Evolutionary conservation across 35 echinoderm and acorn worm genomes (phyloP), one percentile per base, ranked within the genome.

Genomic region (Chiridota heheva): DNA sequence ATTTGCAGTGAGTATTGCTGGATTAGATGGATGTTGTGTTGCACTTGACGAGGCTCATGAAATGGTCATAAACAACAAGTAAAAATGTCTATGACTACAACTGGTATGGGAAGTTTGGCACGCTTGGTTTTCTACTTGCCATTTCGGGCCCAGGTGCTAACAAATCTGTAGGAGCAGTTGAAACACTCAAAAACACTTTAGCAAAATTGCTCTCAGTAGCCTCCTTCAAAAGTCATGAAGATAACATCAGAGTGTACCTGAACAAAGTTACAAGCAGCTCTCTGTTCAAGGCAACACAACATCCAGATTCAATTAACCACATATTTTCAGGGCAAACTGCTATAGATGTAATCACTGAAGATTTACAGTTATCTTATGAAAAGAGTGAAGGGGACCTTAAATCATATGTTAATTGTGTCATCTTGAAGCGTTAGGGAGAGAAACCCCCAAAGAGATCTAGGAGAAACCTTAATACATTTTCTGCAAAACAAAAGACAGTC

Each of bases 41-140:
- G 78, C 86, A 1, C 29, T 81, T 44, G 77, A 89, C 76, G 86
- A 89, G 37, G 86, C 86, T 7, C 86, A 89, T 74, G 86, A 82
- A 32, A 89, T 89, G 86, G 20, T 69, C 3, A 89, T 82, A 25
- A 89, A 89, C 65, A 89, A 82, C 31, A 81, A 40, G 64, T 89
- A 20, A 82, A 89, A 43, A 67, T 73, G 69, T 37, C 67, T 5
- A 63, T 89, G 60, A 82, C 64, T 26, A 73, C 87, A 5, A 73
- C 67, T 20, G 51, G 77, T 48, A 70, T 65, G 67, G 67, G 77
- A 51, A 80, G 39, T 39, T 44, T 89, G 0, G 44, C 63, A 28
- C 63, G 58, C 32, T 49, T 82, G n/a, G 56, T 81, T 44, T 44
- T 22, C 42, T 72, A 37, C 69, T 6, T 25, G 47, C 5, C 42